Conservation (phyloP, 2,888 invertebrate genomes). For the Aspidiotus destructor region DNA sequence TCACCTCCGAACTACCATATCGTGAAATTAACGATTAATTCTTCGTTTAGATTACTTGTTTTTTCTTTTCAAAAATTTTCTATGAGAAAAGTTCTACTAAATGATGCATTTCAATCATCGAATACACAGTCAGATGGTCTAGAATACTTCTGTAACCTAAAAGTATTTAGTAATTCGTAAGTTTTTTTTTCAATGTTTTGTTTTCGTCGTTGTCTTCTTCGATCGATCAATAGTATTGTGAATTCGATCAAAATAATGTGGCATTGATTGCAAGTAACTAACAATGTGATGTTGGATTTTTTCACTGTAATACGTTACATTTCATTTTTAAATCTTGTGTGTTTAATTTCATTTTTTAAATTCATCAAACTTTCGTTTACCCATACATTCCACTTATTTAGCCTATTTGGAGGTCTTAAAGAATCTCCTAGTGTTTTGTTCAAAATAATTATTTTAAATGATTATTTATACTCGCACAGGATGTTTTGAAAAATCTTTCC, state of each 20-base stretch:
- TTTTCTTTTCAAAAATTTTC: neutral
- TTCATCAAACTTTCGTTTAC: neutral
- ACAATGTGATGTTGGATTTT: constrained; percentile 11
- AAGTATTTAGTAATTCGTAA: neutral
- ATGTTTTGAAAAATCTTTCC: neutral
- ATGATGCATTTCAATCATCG: constrained; percentile 9
- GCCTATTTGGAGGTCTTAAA: neutral
- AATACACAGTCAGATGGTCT: too few species aligned
- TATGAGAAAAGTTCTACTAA: neutral
- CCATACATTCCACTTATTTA: neutral
- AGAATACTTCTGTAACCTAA: too few species aligned
- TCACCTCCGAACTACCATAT: constrained; percentile 93
- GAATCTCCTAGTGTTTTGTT: too few species aligned
- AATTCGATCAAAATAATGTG: neutral
- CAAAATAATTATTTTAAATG: too few species aligned
- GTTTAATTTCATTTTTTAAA: neutral
- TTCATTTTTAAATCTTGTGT: constrained; percentile 10
- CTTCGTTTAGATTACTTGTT: neutral
- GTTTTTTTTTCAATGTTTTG: neutral
- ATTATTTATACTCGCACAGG: too few species aligned
- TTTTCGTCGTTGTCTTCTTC: neutral
- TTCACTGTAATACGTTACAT: neutral
- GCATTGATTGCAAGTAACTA: constrained; percentile 10
- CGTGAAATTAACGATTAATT: constrained; percentile 52
- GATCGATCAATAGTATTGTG: neutral